Base-by-base conservation (phyloP, 1,140 invertebrate genomes). In the Steinernema feltiae region DNA sequence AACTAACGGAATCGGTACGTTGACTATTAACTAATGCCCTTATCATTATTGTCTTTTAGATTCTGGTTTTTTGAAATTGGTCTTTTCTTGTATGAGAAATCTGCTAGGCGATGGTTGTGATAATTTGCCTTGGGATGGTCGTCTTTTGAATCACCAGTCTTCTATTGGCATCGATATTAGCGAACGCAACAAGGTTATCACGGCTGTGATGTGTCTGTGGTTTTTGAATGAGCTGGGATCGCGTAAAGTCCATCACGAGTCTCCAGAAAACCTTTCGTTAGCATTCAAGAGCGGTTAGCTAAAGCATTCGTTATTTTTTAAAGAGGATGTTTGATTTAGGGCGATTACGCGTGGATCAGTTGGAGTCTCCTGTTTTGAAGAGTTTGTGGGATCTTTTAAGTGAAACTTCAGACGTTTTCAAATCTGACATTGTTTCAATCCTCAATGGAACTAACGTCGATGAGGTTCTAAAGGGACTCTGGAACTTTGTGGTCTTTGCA, bases 281-380 rank as follows among this genome's bases (percentile, higher is more conserved):
- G 53, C 53, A 17, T 63, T 17, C 24, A 27, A 15, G 15, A 63
- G 24, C 53, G 24, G 53, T 63, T 15, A 15, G 53, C 24, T 12
- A 15, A 3, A 27, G 12, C 3, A 3, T 27, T 27, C 53, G 15
- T 12, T 12, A 15, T 27, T 27, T 15, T 12, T 27, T 63, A 27
- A n/a, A n/a, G 7, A 7, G 7, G 3, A 7, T 7, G 35, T 7
- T 21, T 63, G 2, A 3, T 63, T 17, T 27, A 63, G 53, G 24
- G 24, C 53, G 53, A 7, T 63, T 63, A 21, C 15, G 53, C 15
- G 24, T 15, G 2, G 53, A 63, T 21, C 53, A 63, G 24, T 27
- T 63, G 53, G 53, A 63, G 24, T 63, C 53, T 27, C 53, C 53
- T 21, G 53, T 63, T 63, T 21, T 63, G 53, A 63, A 63, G 53